Evolutionary conservation across 1,140 invertebrate species (phyloP), one percentile per base, ranked within the genome.

Genomic region (Drosophila mojavensis): DNA sequence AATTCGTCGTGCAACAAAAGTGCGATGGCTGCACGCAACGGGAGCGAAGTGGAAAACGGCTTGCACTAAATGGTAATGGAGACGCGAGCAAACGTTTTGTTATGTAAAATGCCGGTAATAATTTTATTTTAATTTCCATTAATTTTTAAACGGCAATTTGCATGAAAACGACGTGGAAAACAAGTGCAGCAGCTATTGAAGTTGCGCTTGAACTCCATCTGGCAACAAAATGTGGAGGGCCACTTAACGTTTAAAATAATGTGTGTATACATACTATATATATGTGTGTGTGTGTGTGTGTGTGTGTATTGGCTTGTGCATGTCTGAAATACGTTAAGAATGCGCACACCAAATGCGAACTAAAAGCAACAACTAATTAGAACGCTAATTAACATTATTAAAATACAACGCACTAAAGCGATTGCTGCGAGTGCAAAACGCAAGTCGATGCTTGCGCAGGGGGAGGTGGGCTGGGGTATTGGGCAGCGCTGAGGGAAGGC

Each of bases 331-430:
- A 28, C 77, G 83, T 80, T 88, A 71, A 81, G 59, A 67, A 81
- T 66, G 66, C 39, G 61, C 81, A 51, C 54, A 65, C 59, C 67
- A 48, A 70, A 72, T 53, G 62, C 67, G 41, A 78, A 81, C 80
- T 73, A 81, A 78, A 60, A 65, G 84, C 75, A 75, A 70, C 84
- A 84, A 89, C 84, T 89, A 89, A 89, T 89, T 89, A 84, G 84
- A 81, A 48, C 78, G 76, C 78, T 89, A 89, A 89, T 89, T 89
- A 89, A 75, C 84, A 81, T 89, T 89, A 89, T 89, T 89, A 89
- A 89, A 89, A 84, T 84, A 89, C 78, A 66, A 39, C 65, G 50
- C 43, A 60, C 58, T 63, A 72, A 67, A 60, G 36, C 50, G 54
- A 47, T 75, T 48, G 47, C 67, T 47, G 11, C 26, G 43, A 48